Evolutionary conservation across 2,888 invertebrate species (phyloP), one percentile per base, ranked within the genome.

Genomic region (Andrena haemorrhoa): DNA sequence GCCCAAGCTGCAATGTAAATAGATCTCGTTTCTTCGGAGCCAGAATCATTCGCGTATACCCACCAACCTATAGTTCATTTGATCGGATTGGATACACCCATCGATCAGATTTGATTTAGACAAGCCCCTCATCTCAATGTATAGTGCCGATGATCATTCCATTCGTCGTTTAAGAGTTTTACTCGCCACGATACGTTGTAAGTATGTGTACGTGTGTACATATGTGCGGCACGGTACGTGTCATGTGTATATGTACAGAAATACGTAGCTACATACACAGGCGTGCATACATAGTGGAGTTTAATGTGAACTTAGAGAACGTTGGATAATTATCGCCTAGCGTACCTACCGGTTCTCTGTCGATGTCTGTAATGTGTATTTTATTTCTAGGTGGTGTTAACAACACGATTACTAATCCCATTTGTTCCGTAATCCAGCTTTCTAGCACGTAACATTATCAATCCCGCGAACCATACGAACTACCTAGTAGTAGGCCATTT

Each of bases 311-410:
- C 4, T 16, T 41, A 41, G 41, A 41, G 41, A 41, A 16, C 41
- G 41, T 41, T 5, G 41, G 16, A 41, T 41, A 16, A 41, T 0
- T 12, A 16, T 41, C 41, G 41, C 12, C 12, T 31, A 61, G 49
- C 77, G 16, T 47, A 58, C 84, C 85, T 47, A 58, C 84, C 85
- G 83, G 83, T 86, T 12, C 1, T 84, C 80, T 88, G 84, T 86
- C 85, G 88, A 88, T 88, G 82, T 88, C 84, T 90, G 89, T 92
- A 92, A 92, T 91, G 89, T 92, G 86, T 92, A 89, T 90, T 93
- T 92, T 92, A 90, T 91, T 94, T 93, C 92, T 94, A 94, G 93
- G 93, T 93, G 92, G 91, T 91, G 92, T 91, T 89, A 86, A 86
- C 87, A 73, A 90, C 90, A 89, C 88, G 87, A 72, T 35, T 82